A percentile compares a stretch with the other conserved stretches of the same genome.
Conservation (phyloP, 2,888 invertebrate species). For the Alitta virens region DNA sequence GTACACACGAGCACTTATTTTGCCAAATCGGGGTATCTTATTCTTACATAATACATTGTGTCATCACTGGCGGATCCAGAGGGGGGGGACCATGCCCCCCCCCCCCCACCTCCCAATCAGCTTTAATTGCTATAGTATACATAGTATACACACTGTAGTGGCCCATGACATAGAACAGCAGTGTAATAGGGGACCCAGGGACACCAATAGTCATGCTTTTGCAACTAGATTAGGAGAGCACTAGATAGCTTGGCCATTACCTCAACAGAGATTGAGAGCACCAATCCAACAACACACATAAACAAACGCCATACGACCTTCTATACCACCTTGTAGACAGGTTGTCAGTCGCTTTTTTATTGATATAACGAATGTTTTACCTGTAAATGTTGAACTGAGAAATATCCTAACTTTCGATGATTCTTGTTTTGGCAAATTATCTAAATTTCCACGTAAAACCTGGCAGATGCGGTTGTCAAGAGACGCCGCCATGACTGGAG, state of each 20-base stretch:
- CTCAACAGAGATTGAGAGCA: not conserved
- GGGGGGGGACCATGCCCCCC: too few species aligned
- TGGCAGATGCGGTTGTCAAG: not conserved
- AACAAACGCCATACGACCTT: not conserved
- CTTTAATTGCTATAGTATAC: too few species aligned
- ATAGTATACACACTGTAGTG: too few species aligned
- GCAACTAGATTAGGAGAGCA: not conserved
- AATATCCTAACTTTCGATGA: not conserved
- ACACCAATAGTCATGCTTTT: too few species aligned
- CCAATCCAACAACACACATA: not conserved
- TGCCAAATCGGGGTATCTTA: too few species aligned
- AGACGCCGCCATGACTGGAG: not conserved
- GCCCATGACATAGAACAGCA: too few species aligned
- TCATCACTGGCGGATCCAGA: too few species aligned
- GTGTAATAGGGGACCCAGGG: too few species aligned
- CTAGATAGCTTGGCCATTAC: not conserved
- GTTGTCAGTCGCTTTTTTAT: not conserved
- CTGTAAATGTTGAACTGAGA: slow-evolving; percentile 13
- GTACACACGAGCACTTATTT: too few species aligned
- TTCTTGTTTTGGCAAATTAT: not conserved
- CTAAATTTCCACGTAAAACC: not conserved
- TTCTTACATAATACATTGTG: too few species aligned
- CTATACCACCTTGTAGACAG: not conserved
- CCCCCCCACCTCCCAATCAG: too few species aligned
- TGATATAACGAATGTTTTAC: not conserved